Evolutionary conservation across 23 tunicate species (phyloP), one percentile per base, ranked within the genome.

Genomic region (Trididemnum miniatum): DNA sequence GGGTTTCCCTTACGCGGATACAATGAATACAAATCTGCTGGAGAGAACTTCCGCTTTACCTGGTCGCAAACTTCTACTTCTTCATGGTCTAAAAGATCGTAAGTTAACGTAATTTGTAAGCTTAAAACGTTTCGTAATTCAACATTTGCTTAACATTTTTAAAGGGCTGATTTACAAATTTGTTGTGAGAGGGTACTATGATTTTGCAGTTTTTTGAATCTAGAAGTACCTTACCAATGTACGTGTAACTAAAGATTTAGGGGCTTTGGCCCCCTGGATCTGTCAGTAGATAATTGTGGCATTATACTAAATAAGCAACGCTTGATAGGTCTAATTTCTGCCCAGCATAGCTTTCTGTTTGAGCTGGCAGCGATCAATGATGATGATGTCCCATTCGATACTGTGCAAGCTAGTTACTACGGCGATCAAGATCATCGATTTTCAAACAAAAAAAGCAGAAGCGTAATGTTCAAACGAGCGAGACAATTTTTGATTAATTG

Each of bases 1-100:
- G 15, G 97, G 97, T 34, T 7, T 30, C 27, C 91, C 85, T 25
- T 23, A 32, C 7, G 12, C 32, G 26, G 69, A 86, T 38, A 29
- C 77, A 4, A n/a, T 57, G n/a, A 36, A 15, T 30, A 38, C 54
- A 31, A 86, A 91, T 37, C 35, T 91, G 39, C 59, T 82, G 20
- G 20, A 31, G 7, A 52, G 65, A 20, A 71, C 65, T 22, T 27
- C 34, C 30, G 28, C 37, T 7, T 25, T 85, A 23, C 27, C 29
- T 1, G 65, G 44, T 5, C 52, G 62, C 31, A 44, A 82, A 20
- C 31, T 91, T 27, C 37, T 83, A 24, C 29, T 86, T n/a, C 82
- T 71, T 64, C 97, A 91, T 37, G 91, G 97, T 0, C 31, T 67
- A 59, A 49, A 86, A 77, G 97, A 91, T 66, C 86, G 97, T 91